phyloP scores from a whole-genome alignment of 30 jellyfish, hydroid and myxozoan genomes.

The Aurelia coerulea region DNA sequence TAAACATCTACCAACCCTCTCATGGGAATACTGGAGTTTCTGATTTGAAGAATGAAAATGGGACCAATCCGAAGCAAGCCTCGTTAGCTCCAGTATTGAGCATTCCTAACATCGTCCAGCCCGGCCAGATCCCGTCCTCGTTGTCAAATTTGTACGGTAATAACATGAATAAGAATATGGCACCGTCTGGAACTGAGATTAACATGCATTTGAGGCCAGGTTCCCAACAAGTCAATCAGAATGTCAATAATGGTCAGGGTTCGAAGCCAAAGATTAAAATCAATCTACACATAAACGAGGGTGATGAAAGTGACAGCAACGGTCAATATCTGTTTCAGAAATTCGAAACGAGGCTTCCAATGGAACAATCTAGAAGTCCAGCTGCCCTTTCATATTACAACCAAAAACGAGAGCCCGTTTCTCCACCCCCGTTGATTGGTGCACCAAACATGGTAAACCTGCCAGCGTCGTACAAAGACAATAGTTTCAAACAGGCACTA shows the following conservation, averaged over 20 bases:
- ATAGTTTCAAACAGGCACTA: slow-evolving; percentile 21
- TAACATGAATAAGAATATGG: background rate
- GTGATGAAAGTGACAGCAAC: slow-evolving; percentile 14
- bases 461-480: slow-evolving; percentile 20
- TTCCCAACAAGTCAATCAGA: slow-evolving; percentile 25
- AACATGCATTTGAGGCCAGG: slow-evolving; percentile 29
- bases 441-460: slow-evolving; percentile 39
- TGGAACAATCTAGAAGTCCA: background rate
- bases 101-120: slow-evolving; percentile 23
- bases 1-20: slow-evolving; percentile 46
- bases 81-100: slow-evolving; percentile 6
- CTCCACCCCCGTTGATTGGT: background rate
- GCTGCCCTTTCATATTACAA: background rate
- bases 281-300: slow-evolving; percentile 55
- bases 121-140: slow-evolving; percentile 21
- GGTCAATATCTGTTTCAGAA: slow-evolving; percentile 46
- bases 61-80: background rate
- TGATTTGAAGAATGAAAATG: background rate
- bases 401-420: background rate
- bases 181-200: slow-evolving; percentile 24
- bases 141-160: slow-evolving; percentile 30
- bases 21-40: background rate
- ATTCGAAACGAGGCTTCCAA: slow-evolving; percentile 19
- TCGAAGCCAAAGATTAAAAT: slow-evolving; percentile 21
- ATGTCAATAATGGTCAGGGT: background rate